Evolutionary conservation across 2,113 vertebrate species (phyloP).

Genomic region (Erythrolamprus reginae): DNA sequence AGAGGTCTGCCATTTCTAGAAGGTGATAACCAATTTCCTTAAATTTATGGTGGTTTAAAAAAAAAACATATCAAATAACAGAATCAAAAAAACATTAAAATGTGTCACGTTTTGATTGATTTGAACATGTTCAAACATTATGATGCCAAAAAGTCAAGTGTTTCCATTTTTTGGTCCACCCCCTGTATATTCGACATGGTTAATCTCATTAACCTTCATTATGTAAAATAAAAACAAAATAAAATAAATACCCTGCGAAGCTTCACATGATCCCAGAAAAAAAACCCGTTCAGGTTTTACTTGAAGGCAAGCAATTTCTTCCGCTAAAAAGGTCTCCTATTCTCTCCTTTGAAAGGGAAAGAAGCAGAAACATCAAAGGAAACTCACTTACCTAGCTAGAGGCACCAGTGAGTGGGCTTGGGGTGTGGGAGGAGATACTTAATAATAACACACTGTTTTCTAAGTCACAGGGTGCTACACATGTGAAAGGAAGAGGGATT

Average conservation of each 20-base stretch:
- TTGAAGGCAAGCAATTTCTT: neutral
- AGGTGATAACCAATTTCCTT: too few species aligned
- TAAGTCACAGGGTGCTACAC: conserved; percentile 39
- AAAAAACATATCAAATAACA: too few species aligned
- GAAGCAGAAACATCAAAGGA: neutral
- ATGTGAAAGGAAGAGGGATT: conserved; percentile 30
- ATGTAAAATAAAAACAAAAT: too few species aligned
- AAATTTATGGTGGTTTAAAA: too few species aligned
- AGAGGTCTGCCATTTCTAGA: too few species aligned
- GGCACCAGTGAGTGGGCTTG: neutral
- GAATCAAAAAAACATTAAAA: too few species aligned
- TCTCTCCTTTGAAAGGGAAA: accelerated
- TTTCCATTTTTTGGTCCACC: too few species aligned
- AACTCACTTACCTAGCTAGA: neutral
- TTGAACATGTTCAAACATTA: too few species aligned
- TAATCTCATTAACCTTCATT: too few species aligned
- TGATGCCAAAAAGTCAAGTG: too few species aligned
- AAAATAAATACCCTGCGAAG: neutral
- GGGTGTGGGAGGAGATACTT: conserved; percentile 43
- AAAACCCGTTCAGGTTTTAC: neutral
- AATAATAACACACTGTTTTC: conserved; percentile 43
- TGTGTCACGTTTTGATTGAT: too few species aligned
- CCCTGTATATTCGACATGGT: too few species aligned
- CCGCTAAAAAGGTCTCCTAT: neutral
- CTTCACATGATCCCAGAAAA: neutral